A percentile compares a stretch with the other conserved stretches of the same genome.
Evolutionary conservation across 1,140 invertebrate genomes (phyloP).

Genomic region (Maconellicoccus hirsutus): DNA sequence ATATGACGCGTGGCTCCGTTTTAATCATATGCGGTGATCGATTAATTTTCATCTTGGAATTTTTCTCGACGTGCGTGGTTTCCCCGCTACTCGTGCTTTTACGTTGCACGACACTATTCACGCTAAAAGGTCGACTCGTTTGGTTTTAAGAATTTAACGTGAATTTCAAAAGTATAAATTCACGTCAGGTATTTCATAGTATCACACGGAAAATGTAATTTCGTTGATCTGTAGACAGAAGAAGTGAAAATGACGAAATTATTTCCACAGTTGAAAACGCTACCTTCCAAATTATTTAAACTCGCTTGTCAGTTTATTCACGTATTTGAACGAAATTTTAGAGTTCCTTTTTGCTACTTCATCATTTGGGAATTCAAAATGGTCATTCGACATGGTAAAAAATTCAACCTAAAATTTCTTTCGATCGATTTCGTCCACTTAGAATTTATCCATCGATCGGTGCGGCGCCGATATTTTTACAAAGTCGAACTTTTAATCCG

Average conservation of each 20-base stretch:
- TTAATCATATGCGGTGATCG: background rate
- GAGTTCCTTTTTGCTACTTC: background rate
- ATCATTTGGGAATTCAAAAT: background rate
- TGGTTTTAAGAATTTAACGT: background rate
- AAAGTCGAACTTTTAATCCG: too few species aligned
- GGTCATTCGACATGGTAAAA: background rate
- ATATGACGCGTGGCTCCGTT: background rate
- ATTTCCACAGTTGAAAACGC: constrained; percentile 16
- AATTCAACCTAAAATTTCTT: background rate
- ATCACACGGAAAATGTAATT: constrained; percentile 19
- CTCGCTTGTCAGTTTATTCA: constrained; percentile 13
- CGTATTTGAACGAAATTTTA: constrained; percentile 17
- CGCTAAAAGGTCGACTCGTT: too few species aligned
- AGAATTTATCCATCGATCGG: background rate
- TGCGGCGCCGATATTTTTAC: background rate
- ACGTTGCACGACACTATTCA: background rate
- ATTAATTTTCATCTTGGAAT: background rate
- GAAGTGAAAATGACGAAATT: constrained; percentile 16
- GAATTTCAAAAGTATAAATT: constrained; percentile 9
- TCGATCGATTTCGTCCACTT: background rate
- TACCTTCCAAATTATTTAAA: constrained; percentile 19
- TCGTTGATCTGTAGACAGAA: constrained; percentile 17
- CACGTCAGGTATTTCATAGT: constrained; percentile 4
- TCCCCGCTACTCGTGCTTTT: too few species aligned
- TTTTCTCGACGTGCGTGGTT: background rate